A percentile compares a stretch with the other conserved stretches of the same genome.
Conservation (phyloP, 2,888 invertebrate species). For the Brenthis hecate region DNA sequence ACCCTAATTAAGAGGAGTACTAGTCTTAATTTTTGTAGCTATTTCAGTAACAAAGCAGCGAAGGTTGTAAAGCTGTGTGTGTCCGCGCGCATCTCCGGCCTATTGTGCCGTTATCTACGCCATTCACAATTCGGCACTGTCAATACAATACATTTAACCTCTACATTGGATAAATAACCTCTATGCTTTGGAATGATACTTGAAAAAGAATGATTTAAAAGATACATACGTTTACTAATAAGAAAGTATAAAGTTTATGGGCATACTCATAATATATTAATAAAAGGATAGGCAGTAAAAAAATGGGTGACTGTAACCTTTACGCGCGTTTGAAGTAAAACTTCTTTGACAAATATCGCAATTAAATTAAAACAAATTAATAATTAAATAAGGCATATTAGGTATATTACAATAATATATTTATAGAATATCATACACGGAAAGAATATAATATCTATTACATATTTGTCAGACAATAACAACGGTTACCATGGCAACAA, state of each 20-base stretch:
- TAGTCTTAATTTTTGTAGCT: background rate
- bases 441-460: no score
- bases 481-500: no score
- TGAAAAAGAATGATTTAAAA: background rate
- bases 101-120: conserved; percentile 77
- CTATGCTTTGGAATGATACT: background rate
- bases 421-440: no score
- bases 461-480: no score
- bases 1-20: background rate
- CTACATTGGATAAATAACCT: conserved; percentile 22
- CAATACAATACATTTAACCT: conserved; percentile 38
- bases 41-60: conserved; percentile 40
- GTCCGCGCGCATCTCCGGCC: conserved; percentile 72
- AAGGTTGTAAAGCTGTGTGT: conserved; percentile 59
- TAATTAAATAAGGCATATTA: no score
- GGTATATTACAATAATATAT: no score
- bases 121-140: conserved; percentile 76
- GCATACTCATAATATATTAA: no score
- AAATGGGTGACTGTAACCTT: no score
- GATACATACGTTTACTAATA: background rate
- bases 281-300: no score
- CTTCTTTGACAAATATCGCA: no score
- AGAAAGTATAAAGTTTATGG: background rate
- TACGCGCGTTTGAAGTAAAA: no score
- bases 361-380: no score